Percentiles rank a stretch among this genome's conserved stretches.
These are phyloP conservation scores for Zeus faber DNA, from an alignment of 2,113 vertebrate genomes.

Conservation along the genomic window DNA sequence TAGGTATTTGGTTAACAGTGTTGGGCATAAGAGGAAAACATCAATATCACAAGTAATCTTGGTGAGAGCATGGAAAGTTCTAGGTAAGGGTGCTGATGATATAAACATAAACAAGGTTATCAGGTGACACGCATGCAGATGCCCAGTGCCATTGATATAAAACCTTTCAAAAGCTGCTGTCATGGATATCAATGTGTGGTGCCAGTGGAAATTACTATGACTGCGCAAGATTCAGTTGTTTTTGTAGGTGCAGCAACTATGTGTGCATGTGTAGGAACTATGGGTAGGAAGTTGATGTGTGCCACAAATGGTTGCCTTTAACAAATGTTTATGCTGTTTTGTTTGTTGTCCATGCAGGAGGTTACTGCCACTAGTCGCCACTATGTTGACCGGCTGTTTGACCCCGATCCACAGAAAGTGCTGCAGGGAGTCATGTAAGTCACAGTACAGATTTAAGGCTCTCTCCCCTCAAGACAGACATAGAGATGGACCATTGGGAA, in stretches of 20 bases:
- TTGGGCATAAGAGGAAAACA: too few species aligned
- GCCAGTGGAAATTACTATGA: not conserved
- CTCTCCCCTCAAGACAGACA: not conserved
- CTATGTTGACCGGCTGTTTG: conserved; percentile 98
- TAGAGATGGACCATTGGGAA: not conserved
- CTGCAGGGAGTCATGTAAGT: conserved; percentile 99
- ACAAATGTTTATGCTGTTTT: conserved; percentile 16
- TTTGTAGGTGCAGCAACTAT: not conserved
- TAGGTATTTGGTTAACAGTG: conserved; percentile 3
- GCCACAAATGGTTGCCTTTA: conserved; percentile 4
- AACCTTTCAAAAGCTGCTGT: conserved; percentile 5
- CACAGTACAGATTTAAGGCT: not conserved
- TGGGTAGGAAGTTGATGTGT: not conserved
- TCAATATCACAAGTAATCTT: too few species aligned
- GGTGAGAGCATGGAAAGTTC: conserved; percentile 38
- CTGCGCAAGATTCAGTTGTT: not conserved
- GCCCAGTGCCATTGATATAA: conserved; percentile 5
- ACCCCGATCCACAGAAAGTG: conserved; percentile 98
- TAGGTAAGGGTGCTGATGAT: conserved; percentile 30
- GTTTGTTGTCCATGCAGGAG: conserved; percentile 79
- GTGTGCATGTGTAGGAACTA: not conserved
- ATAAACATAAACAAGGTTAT: conserved; percentile 42
- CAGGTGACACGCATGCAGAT: conserved; percentile 27
- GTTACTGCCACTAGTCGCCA: conserved; percentile 98
- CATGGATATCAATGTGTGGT: conserved; percentile 4